Base-by-base conservation (phyloP, 2,888 invertebrate genomes). In the Synanthedon vespiformis region DNA sequence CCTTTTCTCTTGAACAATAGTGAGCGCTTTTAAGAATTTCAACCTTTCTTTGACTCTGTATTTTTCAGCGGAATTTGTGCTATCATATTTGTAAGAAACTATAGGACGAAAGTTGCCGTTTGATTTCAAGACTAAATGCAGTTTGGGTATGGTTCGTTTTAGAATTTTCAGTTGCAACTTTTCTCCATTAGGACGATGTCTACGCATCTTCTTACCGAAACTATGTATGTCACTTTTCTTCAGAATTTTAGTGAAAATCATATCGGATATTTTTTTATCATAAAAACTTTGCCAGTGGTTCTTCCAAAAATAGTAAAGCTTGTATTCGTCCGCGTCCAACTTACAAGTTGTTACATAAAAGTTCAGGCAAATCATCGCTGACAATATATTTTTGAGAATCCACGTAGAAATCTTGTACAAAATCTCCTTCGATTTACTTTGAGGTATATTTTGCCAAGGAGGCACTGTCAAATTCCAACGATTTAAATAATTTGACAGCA, bases 281-380 rank as follows among this genome's bases (percentile, higher is more conserved):
- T 79, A 84, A 60, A 77, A 83, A 55, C 82, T 77, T 61, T 88
- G 88, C 88, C 88, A 88, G 47, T 80, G 67, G 50, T 66, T 59
- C 68, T 83, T 87, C 70, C 74, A 76, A 62, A 84, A 87, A 58
- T 70, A 88, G 67, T 78, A 67, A 40, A 88, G 68, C 63, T 80
- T 84, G 57, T 83, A 76, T 63, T 87, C 83, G 66, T 88, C 77
- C 1, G 67, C 60, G 58, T 84, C 78, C 11, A 80, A 57, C 70
- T 84, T 85, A 50, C 79, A 77, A 48, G 80, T 78, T 14, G 88
- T 84, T 4, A 87, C 80, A 69, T 83, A 80, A 64, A 84, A 88
- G 56, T 80, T 83, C 16, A 87, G 62, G 27, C 67, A 67, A 56
- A 88, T 73, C 48, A 87, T 76, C n/a, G 80, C 63, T 44, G 82